Conservation (phyloP, 1,140 invertebrate species). For the Drosophila ficusphila region DNA sequence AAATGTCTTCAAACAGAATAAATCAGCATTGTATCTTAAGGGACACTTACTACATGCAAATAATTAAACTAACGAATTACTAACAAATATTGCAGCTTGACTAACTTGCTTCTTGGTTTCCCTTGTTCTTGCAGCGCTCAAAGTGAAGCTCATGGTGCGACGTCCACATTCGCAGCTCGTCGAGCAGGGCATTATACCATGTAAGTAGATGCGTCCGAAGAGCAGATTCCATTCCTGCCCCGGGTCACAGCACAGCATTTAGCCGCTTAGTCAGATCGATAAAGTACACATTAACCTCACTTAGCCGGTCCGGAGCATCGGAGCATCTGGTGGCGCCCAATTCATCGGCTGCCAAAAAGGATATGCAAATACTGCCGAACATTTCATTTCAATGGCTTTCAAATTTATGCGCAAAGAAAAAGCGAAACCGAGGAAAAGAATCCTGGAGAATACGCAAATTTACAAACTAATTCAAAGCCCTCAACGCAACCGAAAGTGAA, state of each 20-base stretch:
- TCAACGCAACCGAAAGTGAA: slow-evolving; percentile 65
- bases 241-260: slow-evolving; percentile 14
- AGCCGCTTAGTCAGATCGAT: slow-evolving; percentile 57
- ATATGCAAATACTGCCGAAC: slow-evolving; percentile 73
- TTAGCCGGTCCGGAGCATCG: slow-evolving; percentile 47
- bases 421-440: slow-evolving; percentile 42
- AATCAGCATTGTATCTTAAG: background rate
- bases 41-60: too few species aligned
- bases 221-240: background rate
- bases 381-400: slow-evolving; percentile 67
- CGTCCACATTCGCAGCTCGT: slow-evolving; percentile 97
- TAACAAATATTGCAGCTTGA: slow-evolving; percentile 9
- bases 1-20: too few species aligned
- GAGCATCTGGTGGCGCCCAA: slow-evolving; percentile 24
- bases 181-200: slow-evolving; percentile 98
- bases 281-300: slow-evolving; percentile 71
- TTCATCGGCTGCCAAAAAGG: slow-evolving; percentile 50
- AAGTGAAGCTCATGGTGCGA: slow-evolving; percentile 97
- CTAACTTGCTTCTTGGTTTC: slow-evolving; percentile 60
- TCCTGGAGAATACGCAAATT: slow-evolving; percentile 75
- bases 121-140: slow-evolving; percentile 92
- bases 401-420: slow-evolving; percentile 65
- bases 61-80: too few species aligned
- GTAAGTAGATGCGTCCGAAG: slow-evolving; percentile 89
- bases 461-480: slow-evolving; percentile 80